phyloP scores from a whole-genome alignment of 2,888 invertebrate species.

The Alloplasta piceator region DNA sequence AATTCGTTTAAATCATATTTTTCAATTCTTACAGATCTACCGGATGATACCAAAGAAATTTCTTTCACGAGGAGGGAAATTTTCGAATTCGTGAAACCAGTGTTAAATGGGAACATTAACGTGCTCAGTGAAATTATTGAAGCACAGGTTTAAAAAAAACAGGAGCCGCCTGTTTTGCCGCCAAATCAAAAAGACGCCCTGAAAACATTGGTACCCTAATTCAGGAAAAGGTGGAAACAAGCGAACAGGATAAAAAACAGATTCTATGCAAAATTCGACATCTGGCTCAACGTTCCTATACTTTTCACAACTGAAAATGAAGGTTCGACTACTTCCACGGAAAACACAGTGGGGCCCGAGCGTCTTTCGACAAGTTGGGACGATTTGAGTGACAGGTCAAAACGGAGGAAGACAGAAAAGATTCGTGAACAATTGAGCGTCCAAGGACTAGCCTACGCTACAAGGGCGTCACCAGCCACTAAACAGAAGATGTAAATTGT shows the following conservation, averaged over 20 bases:
- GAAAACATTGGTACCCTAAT: not conserved
- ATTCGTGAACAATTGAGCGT: constrained; percentile 40
- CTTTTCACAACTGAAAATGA: constrained; percentile 22
- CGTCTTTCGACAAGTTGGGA: constrained; percentile 61
- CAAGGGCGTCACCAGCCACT: no score
- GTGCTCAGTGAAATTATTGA: no score
- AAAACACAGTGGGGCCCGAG: constrained; percentile 36
- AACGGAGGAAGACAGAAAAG: constrained; percentile 60
- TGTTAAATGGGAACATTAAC: no score
- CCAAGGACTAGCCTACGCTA: constrained; percentile 57
- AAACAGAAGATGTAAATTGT: no score
- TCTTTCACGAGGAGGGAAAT: no score
- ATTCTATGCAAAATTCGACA: constrained; percentile 23
- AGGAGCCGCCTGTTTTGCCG: no score
- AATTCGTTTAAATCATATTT: no score
- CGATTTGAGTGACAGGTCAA: constrained; percentile 65
- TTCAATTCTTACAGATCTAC: no score
- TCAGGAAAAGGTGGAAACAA: constrained; percentile 38
- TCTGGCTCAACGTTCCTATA: constrained; percentile 29
- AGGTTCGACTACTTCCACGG: constrained; percentile 27
- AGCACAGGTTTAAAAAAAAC: no score
- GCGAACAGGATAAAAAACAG: not conserved
- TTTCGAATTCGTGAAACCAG: no score
- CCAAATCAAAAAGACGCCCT: no score
- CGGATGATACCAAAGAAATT: no score